Evolutionary conservation across 1,140 invertebrate genomes (phyloP).

Genomic region (Cyclina sinensis): DNA sequence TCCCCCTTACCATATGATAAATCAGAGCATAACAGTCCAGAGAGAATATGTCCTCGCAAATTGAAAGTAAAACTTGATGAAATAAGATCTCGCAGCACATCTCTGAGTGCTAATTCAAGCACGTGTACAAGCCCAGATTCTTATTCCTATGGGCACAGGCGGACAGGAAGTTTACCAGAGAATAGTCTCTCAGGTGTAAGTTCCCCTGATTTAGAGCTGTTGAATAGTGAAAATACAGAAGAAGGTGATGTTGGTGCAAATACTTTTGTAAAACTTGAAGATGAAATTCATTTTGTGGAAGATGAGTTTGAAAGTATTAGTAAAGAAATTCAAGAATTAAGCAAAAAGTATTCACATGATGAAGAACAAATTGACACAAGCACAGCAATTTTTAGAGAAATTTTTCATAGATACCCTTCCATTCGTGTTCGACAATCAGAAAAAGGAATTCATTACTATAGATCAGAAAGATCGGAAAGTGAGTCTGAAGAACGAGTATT

Average conservation of each 20-base stretch:
- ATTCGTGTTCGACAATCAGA: slow-evolving; percentile 56
- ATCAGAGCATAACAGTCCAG: slow-evolving; percentile 60
- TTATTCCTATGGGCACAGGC: slow-evolving; percentile 37
- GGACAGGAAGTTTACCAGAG: slow-evolving; percentile 55
- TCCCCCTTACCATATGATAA: slow-evolving; percentile 60
- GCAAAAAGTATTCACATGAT: slow-evolving; percentile 65
- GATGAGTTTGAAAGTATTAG: slow-evolving; percentile 82
- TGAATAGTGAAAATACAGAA: slow-evolving; percentile 67
- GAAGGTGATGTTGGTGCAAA: slow-evolving; percentile 65
- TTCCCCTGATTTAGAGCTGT: slow-evolving; percentile 74
- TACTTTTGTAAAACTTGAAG: slow-evolving; percentile 80
- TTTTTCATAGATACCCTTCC: slow-evolving; percentile 55
- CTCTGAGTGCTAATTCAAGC: slow-evolving; percentile 73
- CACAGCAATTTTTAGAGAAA: slow-evolving; percentile 42
- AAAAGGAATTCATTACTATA: not conserved
- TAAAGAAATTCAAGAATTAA: slow-evolving; percentile 58
- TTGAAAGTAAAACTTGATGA: slow-evolving; percentile 78
- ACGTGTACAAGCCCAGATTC: slow-evolving; percentile 73
- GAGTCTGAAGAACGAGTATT: not conserved
- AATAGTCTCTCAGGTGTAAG: slow-evolving; percentile 70
- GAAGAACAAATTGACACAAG: slow-evolving; percentile 69
- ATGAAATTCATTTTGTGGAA: slow-evolving; percentile 80
- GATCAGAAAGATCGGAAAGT: not conserved
- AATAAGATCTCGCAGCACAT: slow-evolving; percentile 75
- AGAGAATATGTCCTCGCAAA: slow-evolving; percentile 75